Base-by-base conservation (phyloP, 2,888 invertebrate genomes). In the Pseudanteris insignis region DNA sequence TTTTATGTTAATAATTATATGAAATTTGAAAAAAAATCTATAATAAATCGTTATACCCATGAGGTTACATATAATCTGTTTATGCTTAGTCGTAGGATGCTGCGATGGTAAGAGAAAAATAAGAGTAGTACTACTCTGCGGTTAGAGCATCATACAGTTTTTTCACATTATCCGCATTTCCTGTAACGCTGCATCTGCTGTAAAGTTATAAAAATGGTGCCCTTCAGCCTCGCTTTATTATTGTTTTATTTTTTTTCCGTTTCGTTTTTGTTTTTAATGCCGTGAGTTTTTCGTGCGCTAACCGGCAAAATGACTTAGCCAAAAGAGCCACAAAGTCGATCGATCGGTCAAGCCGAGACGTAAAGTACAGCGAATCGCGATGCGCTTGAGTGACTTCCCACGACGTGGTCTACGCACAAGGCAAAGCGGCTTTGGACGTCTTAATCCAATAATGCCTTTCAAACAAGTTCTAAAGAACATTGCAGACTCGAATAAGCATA, bases 371-470 rank as follows among this genome's bases (percentile, higher is more conserved):
- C 44, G 36, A 54, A 62, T 57, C 57, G 53, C 41, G 53, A 43
- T 32, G 43, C 43, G 57, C 43, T 46, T 44, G 18, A 25, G 12
- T 47, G 43, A 37, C 36, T 48, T 32, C 32, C 18, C 9, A n/a
- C 15, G 37, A 30, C 32, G 18, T 4, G 4, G 18, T 6, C 4
- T 50, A 46, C 36, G 55, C 55, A 48, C 28, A 33, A 30, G 36
- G 36, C 51, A 57, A 65, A 60, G 62, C 60, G 60, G 61, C 48
- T 58, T 63, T 55, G 55, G 62, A 66, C 67, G 66, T 69, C 68
- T 69, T 68, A 70, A 64, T 68, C 62, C 63, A 63, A 58, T 59
- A 44, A 34, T 25, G 55, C 26, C 38, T 57, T 25, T 40, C 30
- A 30, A 41, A 25, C 40, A 25, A 32, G 30, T 11, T 33, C 25